Percentiles rank a stretch among this genome's conserved stretches.
phyloP scores from a whole-genome alignment of 2,888 invertebrate genomes.

The Apodemia duryi region DNA sequence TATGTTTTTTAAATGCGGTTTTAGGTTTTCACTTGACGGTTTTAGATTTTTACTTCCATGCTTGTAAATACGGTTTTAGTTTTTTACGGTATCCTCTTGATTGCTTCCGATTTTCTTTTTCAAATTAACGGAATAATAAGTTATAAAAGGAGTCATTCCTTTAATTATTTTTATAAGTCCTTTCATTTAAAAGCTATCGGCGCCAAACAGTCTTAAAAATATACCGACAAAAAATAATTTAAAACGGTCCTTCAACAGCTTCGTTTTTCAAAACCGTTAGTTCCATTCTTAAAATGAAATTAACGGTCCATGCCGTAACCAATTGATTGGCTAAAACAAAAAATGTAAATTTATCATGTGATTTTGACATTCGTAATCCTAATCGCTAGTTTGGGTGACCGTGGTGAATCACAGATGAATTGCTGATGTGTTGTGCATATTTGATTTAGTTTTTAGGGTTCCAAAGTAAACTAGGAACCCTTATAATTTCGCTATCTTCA shows the following conservation, averaged over 20 bases:
- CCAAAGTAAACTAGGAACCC: too few species aligned
- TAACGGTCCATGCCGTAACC: slow-evolving; percentile 47
- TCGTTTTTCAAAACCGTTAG: slow-evolving; percentile 26
- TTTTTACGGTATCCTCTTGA: too few species aligned
- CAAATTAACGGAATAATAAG: too few species aligned
- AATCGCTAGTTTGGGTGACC: slow-evolving; percentile 51
- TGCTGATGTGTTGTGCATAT: slow-evolving; percentile 52
- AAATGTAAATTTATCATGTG: slow-evolving; percentile 58
- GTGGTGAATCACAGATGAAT: slow-evolving; percentile 62
- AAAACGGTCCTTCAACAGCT: background rate
- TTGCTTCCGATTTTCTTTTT: too few species aligned
- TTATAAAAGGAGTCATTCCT: too few species aligned
- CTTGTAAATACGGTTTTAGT: too few species aligned
- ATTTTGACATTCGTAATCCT: slow-evolving; percentile 45
- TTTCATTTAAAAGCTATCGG: background rate
- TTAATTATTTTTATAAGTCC: too few species aligned
- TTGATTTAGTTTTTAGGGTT: background rate
- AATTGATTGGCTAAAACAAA: slow-evolving; percentile 47
- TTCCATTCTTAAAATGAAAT: slow-evolving; percentile 22
- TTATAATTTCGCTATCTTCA: too few species aligned
- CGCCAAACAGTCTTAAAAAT: slow-evolving; percentile 19
- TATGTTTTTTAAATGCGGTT: too few species aligned
- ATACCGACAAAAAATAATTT: slow-evolving; percentile 26
- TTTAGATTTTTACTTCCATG: too few species aligned
- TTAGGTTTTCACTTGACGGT: too few species aligned